Base-by-base conservation (phyloP, 2,888 invertebrate genomes). In the Drosophila demipolita region DNA sequence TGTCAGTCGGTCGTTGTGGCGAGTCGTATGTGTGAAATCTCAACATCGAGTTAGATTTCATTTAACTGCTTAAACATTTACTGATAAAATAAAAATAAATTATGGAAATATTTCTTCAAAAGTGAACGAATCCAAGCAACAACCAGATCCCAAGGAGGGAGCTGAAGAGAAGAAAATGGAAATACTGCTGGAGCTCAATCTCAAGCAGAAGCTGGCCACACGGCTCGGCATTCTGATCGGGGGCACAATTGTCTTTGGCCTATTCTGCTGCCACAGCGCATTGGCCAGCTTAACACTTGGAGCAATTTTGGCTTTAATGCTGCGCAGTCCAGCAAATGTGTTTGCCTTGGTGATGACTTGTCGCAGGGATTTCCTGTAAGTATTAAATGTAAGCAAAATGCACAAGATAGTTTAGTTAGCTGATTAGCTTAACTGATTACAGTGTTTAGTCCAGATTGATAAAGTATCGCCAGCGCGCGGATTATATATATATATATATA, bases 321-420 rank as follows among this genome's bases (percentile, higher is more conserved):
- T 92, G 7, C 86, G 85, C 9, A 90, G 80, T 66, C 86, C 89
- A 5, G 87, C 87, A 4, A 78, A 80, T 23, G 91, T 93, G 0
- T 93, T 86, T 55, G 87, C 88, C 0, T 61, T 90, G 15, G 81
- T 84, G 1, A 89, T 80, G 61, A 93, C 93, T 3, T 38, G 83
- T 1, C 69, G 66, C 26, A 82, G 93, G 11, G 93, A 93, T 78
- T 0, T 82, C 6, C 77, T 80, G 93, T 93, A 77, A 91, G 92
- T 91, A 26, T n/a, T 11, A 17, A 6, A 23, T 17, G 11, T 15
- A 4, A 3, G 12, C 3, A 0, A 17, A 6, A 20, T 20, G 1
- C 4, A 20, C 0, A 17, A 9, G 3, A 49, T 49, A 9, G 17
- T 12, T 52, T 11, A 12, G 20, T 7, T 12, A 8, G 4, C 4